These are phyloP conservation scores for Plectrocnemia conspersa DNA, from an alignment of 1,140 invertebrate species.

Conservation along the genomic window DNA sequence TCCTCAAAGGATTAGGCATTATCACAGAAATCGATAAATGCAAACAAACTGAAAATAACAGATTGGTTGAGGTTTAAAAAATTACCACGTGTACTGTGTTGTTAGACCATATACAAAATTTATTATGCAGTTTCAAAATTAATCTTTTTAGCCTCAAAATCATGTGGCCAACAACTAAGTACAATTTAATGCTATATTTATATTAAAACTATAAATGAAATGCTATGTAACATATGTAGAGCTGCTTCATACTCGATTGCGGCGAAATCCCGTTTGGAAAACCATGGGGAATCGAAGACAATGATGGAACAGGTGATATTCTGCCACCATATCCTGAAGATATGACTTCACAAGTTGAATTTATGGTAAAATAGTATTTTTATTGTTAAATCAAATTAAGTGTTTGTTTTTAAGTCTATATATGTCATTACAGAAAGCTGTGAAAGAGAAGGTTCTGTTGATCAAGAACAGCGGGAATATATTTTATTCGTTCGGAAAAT, in stretches of 20 bases:
- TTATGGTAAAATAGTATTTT: slow-evolving; percentile 15
- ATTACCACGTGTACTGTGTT: slow-evolving; percentile 18
- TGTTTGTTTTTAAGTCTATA: slow-evolving; percentile 16
- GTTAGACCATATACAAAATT: neutral
- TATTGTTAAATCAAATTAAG: neutral
- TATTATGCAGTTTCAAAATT: neutral
- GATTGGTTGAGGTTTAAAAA: slow-evolving; percentile 53
- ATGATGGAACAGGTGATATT: slow-evolving; percentile 64
- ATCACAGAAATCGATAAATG: slow-evolving; percentile 62
- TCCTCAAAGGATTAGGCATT: slow-evolving; percentile 66
- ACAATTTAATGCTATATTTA: too few species aligned
- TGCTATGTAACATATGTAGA: too few species aligned
- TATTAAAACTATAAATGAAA: too few species aligned
- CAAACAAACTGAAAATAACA: slow-evolving; percentile 50
- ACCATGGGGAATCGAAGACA: slow-evolving; percentile 63
- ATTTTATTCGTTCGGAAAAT: slow-evolving; percentile 60
- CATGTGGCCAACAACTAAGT: neutral
- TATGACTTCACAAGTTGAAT: slow-evolving; percentile 23
- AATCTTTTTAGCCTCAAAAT: neutral
- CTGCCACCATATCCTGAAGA: slow-evolving; percentile 74
- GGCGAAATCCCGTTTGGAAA: slow-evolving; percentile 61
- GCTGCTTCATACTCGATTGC: slow-evolving; percentile 64
- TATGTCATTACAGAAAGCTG: slow-evolving; percentile 39
- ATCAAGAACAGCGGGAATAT: slow-evolving; percentile 71
- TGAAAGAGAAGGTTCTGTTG: slow-evolving; percentile 48